Evolutionary conservation across 2,888 invertebrate genomes (phyloP).

Genomic region (Drosophila stalkeri): DNA sequence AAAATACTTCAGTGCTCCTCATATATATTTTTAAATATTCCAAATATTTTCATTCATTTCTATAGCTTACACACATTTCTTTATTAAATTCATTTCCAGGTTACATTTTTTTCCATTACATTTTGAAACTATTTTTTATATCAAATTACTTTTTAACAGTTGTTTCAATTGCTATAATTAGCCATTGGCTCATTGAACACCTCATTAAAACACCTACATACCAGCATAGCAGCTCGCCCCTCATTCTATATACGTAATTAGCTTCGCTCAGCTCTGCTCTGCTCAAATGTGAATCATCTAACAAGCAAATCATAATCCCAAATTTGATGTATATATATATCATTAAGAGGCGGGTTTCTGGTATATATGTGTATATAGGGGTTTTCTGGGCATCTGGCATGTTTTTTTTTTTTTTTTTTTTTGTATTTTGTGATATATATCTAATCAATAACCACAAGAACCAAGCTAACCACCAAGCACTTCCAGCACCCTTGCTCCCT

Average conservation of each 20-base stretch:
- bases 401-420: slow-evolving; percentile 20
- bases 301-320: slow-evolving; percentile 52
- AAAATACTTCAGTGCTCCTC: neutral
- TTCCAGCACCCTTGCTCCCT: slow-evolving; percentile 4
- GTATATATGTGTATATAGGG: neutral
- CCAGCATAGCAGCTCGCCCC: neutral
- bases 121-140: neutral
- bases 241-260: slow-evolving; percentile 38
- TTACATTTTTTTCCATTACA: neutral
- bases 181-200: slow-evolving; percentile 7
- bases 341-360: slow-evolving; percentile 7
- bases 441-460: slow-evolving; percentile 75
- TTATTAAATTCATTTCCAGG: neutral
- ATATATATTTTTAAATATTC: neutral
- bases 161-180: slow-evolving; percentile 7
- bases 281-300: slow-evolving; percentile 32
- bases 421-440: slow-evolving; percentile 52
- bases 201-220: slow-evolving; percentile 2
- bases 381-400: slow-evolving; percentile 31
- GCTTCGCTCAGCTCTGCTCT: slow-evolving; percentile 11
- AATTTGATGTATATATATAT: slow-evolving; percentile 43
- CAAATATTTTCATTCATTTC: neutral
- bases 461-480: slow-evolving; percentile 41
- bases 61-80: neutral
- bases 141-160: neutral